phyloP scores from a whole-genome alignment of 2,113 vertebrate species.

The Aix galericulata region DNA sequence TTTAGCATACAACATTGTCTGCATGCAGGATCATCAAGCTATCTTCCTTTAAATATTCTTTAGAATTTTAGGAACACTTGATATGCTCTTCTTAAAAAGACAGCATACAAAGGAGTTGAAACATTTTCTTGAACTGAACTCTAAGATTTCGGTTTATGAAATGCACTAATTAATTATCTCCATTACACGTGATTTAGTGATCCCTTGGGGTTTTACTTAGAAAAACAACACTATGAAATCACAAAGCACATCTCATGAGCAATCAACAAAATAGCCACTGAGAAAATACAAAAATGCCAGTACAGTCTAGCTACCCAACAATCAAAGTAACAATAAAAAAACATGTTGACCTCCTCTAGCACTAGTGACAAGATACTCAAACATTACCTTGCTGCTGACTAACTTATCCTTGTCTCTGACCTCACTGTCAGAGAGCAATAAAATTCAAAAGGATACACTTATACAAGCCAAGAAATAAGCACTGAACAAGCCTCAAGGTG shows the following conservation, averaged over 20 bases:
- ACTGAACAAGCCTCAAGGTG: background rate
- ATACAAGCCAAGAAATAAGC: background rate
- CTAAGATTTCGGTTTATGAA: background rate
- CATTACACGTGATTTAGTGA: background rate
- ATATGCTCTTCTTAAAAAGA: background rate
- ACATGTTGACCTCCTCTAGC: background rate
- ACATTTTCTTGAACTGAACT: background rate
- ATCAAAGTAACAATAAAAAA: background rate
- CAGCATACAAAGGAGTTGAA: accelerated
- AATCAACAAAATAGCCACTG: background rate
- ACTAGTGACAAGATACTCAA: background rate
- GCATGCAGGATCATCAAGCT: background rate
- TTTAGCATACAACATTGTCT: background rate
- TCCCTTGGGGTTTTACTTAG: background rate
- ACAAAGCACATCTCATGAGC: background rate
- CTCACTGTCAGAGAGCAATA: background rate
- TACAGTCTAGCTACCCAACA: background rate
- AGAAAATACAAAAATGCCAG: background rate
- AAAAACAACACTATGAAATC: background rate
- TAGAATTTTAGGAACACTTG: background rate
- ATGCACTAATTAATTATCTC: background rate
- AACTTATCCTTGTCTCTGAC: background rate
- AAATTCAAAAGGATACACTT: background rate
- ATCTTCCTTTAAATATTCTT: background rate
- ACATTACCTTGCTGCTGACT: background rate